Conservation (phyloP, 2,888 invertebrate species). For the Sipunculus nudus region DNA sequence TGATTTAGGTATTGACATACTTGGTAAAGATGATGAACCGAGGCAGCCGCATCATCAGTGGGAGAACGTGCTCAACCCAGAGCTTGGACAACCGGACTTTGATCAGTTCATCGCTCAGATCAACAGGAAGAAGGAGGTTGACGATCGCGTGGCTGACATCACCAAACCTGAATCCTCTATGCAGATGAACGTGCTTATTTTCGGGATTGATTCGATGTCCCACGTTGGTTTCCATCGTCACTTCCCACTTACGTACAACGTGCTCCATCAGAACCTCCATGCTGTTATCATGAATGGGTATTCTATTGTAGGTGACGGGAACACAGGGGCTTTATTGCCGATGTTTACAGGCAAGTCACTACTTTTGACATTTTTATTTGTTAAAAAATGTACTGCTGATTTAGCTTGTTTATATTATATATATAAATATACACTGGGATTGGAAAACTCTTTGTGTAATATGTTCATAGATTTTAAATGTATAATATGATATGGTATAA, state of each 20-base stretch:
- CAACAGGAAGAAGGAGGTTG: conserved; percentile 47
- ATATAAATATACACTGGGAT: too few species aligned
- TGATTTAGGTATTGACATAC: too few species aligned
- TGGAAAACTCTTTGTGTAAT: too few species aligned
- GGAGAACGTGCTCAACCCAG: too few species aligned
- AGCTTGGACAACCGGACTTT: too few species aligned
- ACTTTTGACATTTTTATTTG: background rate
- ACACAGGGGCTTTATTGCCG: conserved; percentile 56
- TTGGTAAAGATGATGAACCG: too few species aligned
- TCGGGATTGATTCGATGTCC: conserved; percentile 60
- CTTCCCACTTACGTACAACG: conserved; percentile 51
- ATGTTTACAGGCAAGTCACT: conserved; percentile 53
- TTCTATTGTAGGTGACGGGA: conserved; percentile 61
- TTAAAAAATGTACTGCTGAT: too few species aligned
- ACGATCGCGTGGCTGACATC: conserved; percentile 40
- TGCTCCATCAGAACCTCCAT: conserved; percentile 45
- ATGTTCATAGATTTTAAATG: too few species aligned
- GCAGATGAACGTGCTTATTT: conserved; percentile 54
- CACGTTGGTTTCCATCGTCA: conserved; percentile 54
- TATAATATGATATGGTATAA: too few species aligned
- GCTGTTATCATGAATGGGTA: conserved; percentile 55
- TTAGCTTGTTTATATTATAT: background rate
- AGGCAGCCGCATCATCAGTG: too few species aligned
- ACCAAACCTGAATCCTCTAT: background rate
- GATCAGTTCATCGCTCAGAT: conserved; percentile 57